phyloP scores from a whole-genome alignment of 2,113 vertebrate species.

The Poecilia latipinna region DNA sequence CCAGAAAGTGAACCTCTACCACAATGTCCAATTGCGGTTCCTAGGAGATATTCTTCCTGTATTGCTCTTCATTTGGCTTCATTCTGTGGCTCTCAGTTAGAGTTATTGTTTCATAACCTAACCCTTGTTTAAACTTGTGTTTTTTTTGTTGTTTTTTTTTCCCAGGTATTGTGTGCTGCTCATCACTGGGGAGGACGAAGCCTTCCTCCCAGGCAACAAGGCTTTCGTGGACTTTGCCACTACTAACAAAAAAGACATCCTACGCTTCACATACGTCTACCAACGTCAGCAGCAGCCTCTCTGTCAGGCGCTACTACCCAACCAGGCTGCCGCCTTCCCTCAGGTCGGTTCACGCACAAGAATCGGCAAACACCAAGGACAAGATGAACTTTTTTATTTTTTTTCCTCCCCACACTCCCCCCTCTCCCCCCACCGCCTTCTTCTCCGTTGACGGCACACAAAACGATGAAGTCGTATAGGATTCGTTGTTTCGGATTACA shows the following conservation, averaged over 20 bases:
- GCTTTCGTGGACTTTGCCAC: conserved; percentile 90
- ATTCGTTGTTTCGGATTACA: conserved; percentile 28
- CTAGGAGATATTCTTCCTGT: background rate
- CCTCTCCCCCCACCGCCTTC: too few species aligned
- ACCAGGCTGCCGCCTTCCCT: conserved; percentile 67
- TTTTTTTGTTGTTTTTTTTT: background rate
- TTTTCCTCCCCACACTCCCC: background rate
- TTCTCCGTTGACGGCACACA: background rate
- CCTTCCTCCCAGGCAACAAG: conserved; percentile 79
- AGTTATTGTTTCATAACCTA: background rate
- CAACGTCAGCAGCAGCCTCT: conserved; percentile 88
- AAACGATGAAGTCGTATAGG: background rate
- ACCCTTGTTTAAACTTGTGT: too few species aligned
- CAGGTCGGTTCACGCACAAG: conserved; percentile 67
- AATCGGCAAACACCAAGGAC: conserved; percentile 5
- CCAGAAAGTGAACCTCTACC: background rate
- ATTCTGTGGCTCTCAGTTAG: background rate
- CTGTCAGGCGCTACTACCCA: conserved; percentile 81
- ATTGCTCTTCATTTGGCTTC: background rate
- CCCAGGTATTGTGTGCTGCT: conserved; percentile 92
- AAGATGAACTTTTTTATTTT: background rate
- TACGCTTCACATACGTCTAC: conserved; percentile 91
- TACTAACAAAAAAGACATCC: conserved; percentile 87
- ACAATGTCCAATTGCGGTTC: background rate
- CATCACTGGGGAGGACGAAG: conserved; percentile 85